These are phyloP conservation scores for Adoxophyes honmai DNA, from an alignment of 1,140 invertebrate genomes.

Conservation along the genomic window DNA sequence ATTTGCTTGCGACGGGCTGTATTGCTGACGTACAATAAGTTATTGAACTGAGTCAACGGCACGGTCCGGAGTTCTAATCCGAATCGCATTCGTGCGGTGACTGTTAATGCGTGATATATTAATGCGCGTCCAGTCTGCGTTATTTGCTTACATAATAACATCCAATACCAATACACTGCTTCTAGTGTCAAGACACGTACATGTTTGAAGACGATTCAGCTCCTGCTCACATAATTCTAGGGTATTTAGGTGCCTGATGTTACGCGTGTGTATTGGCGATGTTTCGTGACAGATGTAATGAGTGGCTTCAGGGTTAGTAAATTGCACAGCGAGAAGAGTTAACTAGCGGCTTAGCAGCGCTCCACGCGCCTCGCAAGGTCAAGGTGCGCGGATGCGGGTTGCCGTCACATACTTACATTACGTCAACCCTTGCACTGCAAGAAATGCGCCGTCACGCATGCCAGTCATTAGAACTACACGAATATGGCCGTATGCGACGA, in stretches of 20 bases:
- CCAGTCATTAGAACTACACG: too few relatives aligned
- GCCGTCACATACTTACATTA: constrained; percentile 33
- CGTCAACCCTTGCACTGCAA: constrained; percentile 45
- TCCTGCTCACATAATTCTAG: constrained; percentile 54
- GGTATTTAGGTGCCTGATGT: constrained; percentile 33
- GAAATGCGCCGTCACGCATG: constrained; percentile 40
- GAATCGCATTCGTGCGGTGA: constrained; percentile 42
- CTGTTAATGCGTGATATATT: constrained; percentile 63
- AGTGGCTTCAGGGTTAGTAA: constrained; percentile 34
- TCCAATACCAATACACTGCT: constrained; percentile 54
- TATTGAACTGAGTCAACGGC: constrained; percentile 20
- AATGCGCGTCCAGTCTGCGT: constrained; percentile 35
- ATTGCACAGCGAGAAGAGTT: constrained; percentile 22
- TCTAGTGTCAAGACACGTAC: constrained; percentile 61
- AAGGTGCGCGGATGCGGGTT: constrained; percentile 35
- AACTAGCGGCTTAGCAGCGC: background rate
- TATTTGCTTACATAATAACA: constrained; percentile 69
- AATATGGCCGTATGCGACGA: too few relatives aligned
- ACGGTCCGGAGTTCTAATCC: constrained; percentile 27
- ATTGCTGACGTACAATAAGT: background rate
- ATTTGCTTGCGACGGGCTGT: background rate
- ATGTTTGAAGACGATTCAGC: constrained; percentile 39
- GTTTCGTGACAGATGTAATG: constrained; percentile 23
- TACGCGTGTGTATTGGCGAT: constrained; percentile 4
- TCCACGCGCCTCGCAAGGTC: constrained; percentile 31